phyloP scores from a whole-genome alignment of 64 coral and sea anemone genomes.

The Montipora efflorescens region DNA sequence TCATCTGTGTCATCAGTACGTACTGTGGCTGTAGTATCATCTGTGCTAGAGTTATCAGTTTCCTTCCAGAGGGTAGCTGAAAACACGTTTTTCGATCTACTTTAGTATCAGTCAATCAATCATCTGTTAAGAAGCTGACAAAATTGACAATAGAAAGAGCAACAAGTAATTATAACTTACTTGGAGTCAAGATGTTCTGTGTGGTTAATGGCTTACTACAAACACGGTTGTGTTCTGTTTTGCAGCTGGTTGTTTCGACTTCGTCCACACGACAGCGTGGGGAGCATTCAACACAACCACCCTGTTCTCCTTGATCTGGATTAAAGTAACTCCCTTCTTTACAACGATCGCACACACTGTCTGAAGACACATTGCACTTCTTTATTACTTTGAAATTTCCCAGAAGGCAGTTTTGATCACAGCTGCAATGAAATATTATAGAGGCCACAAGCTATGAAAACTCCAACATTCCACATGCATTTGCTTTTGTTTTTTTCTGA shows the following conservation, averaged over 20 bases:
- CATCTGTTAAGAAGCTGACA: no score
- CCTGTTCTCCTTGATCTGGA: rapidly evolving
- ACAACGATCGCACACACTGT: neutral
- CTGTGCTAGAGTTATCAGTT: rapidly evolving
- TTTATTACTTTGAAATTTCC: neutral
- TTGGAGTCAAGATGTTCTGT: neutral
- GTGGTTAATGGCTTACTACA: neutral
- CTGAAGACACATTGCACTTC: neutral
- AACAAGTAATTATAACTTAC: neutral
- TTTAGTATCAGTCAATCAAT: no score
- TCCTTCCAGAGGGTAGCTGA: no score
- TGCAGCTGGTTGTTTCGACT: neutral
- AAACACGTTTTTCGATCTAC: no score
- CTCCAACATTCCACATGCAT: no score
- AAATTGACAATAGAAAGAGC: no score
- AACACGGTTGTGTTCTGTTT: neutral
- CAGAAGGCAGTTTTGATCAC: no score
- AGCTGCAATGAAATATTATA: no score
- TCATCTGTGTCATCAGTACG: rapidly evolving
- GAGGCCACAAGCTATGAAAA: no score
- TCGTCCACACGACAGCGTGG: neutral
- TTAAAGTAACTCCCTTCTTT: neutral
- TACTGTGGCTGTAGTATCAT: no score
- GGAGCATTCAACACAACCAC: neutral
- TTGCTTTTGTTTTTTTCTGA: no score